Base-by-base conservation (phyloP, 1,140 invertebrate species). In the Macrostomum lignano region DNA sequence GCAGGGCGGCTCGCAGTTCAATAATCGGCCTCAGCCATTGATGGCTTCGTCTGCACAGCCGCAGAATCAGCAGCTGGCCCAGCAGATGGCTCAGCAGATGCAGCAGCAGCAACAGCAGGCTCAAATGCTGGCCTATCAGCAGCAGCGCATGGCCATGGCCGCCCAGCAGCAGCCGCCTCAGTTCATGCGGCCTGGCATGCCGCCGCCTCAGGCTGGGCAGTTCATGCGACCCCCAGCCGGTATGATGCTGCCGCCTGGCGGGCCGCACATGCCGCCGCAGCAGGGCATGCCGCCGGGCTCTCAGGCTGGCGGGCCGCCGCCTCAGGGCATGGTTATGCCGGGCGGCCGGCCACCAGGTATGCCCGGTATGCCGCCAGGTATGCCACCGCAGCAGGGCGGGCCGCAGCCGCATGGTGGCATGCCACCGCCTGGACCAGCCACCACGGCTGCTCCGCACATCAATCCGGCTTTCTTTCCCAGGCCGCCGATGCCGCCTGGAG, bases 381-480 rank as follows among this genome's bases (percentile, higher is more conserved):
- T 31, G 25, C 36, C 17, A 1, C 39, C 35, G n/a, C 31, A 36
- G 23, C 40, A 33, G 10, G 42, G 36, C 14, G 31, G 36, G 21
- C 26, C 31, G 17, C 35, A 35, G 21, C 33, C 34, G 15, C 23
- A n/a, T 10, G 14, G 28, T n/a, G 33, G 32, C 11, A 11, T 7
- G n/a, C 14, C 23, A n/a, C 68, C 67, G 22, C 67, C 68, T 38
- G 68, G 54, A 32, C 60, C 61, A 26, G 60, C 60, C 7, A 9
- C 32, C 21, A 37, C 71, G 21, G 75, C 77, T 21, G 76, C 76
- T 21, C 78, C 79, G 14, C 79, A 91, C 52, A 78, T 91, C 29
- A 91, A 91, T 62, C 81, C 79, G 22, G 78, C 79, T 28, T 88
- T 88, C 65, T 88, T 88, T 57, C 73, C 71, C 42, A n/a, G n/a